Conservation (phyloP, 2,888 invertebrate genomes). For the Frankliniella intonsa region DNA sequence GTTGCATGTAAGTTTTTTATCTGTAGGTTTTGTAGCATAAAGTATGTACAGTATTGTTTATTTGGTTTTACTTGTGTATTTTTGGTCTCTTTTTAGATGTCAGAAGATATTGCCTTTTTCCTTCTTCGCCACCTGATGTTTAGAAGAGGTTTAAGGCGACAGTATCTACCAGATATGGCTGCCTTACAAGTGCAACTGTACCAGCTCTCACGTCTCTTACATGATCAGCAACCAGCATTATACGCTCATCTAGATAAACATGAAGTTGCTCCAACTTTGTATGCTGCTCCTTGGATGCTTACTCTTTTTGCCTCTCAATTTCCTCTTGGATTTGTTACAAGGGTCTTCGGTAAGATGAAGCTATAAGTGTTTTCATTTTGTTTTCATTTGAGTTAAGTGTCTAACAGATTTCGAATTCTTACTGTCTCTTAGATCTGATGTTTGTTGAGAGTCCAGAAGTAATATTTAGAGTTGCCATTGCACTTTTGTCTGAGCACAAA, state of each 20-base stretch:
- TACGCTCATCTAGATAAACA: constrained; percentile 81
- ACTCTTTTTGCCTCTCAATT: constrained; percentile 96
- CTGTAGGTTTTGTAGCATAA: neutral
- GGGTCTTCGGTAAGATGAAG: constrained; percentile 73
- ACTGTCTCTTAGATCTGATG: constrained; percentile 64
- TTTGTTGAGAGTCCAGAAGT: constrained; percentile 84
- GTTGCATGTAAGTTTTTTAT: constrained; percentile 70
- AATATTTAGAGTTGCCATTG: constrained; percentile 82
- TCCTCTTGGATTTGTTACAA: constrained; percentile 88
- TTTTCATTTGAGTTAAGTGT: constrained; percentile 29
- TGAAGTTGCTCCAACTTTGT: constrained; percentile 89
- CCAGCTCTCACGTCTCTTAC: constrained; percentile 85
- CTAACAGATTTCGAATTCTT: constrained; percentile 6
- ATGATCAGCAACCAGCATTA: constrained; percentile 79
- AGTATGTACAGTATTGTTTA: neutral
- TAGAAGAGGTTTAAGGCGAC: constrained; percentile 75
- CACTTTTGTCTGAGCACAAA: constrained; percentile 77
- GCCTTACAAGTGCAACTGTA: constrained; percentile 89
- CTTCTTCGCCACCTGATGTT: constrained; percentile 89
- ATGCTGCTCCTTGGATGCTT: constrained; percentile 95
- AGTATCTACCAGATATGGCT: constrained; percentile 92
- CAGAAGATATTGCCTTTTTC: constrained; percentile 85
- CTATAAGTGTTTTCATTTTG: constrained; percentile 19
- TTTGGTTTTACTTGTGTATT: constrained; percentile 27
- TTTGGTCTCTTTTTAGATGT: constrained; percentile 62